Percentiles rank a stretch among this genome's conserved stretches.
Evolutionary conservation across 2,888 invertebrate species (phyloP).

Genomic region (Actias luna): DNA sequence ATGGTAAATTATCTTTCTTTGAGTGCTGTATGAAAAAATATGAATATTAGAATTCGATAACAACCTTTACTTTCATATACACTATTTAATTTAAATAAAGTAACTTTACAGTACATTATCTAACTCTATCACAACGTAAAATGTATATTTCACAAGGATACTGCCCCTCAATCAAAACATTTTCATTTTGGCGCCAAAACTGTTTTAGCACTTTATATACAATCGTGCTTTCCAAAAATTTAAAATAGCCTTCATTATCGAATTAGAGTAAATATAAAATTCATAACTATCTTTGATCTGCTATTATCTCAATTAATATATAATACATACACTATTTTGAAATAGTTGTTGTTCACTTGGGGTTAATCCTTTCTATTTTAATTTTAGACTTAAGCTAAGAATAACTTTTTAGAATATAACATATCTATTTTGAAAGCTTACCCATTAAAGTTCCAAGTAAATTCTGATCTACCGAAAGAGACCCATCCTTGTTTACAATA

Average conservation of each 20-base stretch:
- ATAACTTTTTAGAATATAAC: neutral
- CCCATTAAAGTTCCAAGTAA: conserved; percentile 90
- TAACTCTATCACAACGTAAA: neutral
- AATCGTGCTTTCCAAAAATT: neutral
- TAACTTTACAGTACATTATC: too few species aligned
- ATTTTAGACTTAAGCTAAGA: neutral
- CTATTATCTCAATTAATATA: too few species aligned
- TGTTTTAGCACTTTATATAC: neutral
- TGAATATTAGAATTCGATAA: neutral
- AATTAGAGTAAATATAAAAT: neutral
- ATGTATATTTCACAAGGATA: neutral
- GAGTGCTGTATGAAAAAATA: too few species aligned
- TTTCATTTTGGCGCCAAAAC: conserved; percentile 40
- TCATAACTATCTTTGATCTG: neutral
- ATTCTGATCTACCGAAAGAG: conserved; percentile 90
- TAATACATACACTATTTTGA: neutral
- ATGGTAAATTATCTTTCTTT: neutral
- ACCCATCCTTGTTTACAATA: conserved; percentile 93
- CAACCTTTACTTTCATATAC: too few species aligned
- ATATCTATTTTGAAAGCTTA: conserved; percentile 64
- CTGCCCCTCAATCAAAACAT: neutral
- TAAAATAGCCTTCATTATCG: neutral
- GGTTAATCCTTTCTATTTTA: neutral
- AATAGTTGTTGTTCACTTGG: neutral
- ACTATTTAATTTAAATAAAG: too few species aligned